Evolutionary conservation across 2,888 invertebrate species (phyloP).

Genomic region (Operophtera brumata): DNA sequence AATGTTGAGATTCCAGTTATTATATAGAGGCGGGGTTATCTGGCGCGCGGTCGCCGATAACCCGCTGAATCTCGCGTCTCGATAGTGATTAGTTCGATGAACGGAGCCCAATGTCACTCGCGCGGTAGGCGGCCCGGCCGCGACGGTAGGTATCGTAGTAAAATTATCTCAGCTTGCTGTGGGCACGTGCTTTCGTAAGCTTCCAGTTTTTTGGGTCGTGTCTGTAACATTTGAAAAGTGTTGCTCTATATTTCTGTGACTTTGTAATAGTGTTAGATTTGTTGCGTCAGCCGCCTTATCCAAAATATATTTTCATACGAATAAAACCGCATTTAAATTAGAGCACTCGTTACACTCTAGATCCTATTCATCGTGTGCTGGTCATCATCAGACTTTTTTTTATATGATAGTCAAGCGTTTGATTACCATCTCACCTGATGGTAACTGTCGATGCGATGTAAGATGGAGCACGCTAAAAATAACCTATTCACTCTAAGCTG

Average conservation of each 20-base stretch:
- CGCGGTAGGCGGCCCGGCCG: conserved; percentile 20
- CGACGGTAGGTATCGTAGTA: conserved; percentile 65
- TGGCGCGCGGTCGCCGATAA: conserved; percentile 69
- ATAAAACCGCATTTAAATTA: no score
- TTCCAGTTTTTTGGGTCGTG: neutral
- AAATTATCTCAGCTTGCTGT: conserved; percentile 62
- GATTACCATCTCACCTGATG: no score
- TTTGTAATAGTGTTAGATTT: conserved; percentile 2
- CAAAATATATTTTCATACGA: no score
- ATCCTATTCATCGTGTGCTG: no score
- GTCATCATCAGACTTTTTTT: no score
- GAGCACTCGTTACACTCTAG: no score
- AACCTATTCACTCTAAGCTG: no score
- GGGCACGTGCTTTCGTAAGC: conserved; percentile 15
- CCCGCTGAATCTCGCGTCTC: conserved; percentile 60
- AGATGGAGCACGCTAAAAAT: no score
- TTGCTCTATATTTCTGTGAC: neutral
- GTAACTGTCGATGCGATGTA: no score
- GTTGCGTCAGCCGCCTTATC: conserved; percentile 13
- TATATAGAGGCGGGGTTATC: conserved; percentile 71
- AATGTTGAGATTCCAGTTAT: conserved; percentile 48
- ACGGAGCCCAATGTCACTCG: conserved; percentile 71
- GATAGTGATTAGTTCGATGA: conserved; percentile 64
- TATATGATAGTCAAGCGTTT: no score
- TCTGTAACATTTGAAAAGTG: neutral